These are phyloP conservation scores for Euclidia mi DNA, from an alignment of 2,888 invertebrate genomes.

Conservation along the genomic window DNA sequence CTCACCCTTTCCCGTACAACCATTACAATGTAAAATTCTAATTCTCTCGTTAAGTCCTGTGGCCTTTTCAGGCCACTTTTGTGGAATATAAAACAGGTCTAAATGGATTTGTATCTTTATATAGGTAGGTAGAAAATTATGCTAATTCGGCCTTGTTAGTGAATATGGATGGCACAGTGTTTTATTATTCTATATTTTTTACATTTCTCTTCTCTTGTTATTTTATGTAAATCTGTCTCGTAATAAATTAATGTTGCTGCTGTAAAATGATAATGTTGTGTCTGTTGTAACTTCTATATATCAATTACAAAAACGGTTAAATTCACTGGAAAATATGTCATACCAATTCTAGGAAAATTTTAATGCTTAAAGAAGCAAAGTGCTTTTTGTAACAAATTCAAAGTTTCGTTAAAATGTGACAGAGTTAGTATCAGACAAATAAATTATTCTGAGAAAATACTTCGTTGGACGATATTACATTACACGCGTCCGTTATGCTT, in stretches of 20 bases:
- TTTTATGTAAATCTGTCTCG: conserved; percentile 49
- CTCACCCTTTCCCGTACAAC: conserved; percentile 53
- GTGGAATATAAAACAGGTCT: conserved; percentile 71
- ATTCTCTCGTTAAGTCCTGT: conserved; percentile 77
- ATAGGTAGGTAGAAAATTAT: conserved; percentile 61
- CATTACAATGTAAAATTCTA: conserved; percentile 82
- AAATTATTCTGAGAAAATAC: too few relatives aligned
- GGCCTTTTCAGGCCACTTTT: conserved; percentile 69
- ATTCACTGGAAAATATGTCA: background rate
- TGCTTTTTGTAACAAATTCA: too few relatives aligned
- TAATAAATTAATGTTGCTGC: conserved; percentile 47
- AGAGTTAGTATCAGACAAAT: too few relatives aligned
- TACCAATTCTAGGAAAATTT: too few relatives aligned
- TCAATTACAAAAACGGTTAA: conserved; percentile 30
- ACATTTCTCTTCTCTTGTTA: conserved; percentile 42
- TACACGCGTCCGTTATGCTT: too few relatives aligned
- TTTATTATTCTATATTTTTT: conserved; percentile 51
- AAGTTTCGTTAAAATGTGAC: too few relatives aligned
- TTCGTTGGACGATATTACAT: too few relatives aligned
- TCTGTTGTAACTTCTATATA: conserved; percentile 35
- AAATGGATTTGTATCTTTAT: conserved; percentile 68
- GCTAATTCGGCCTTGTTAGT: conserved; percentile 58
- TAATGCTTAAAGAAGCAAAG: too few relatives aligned
- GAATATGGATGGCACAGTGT: conserved; percentile 48
- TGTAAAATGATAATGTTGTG: conserved; percentile 26